Evolutionary conservation across 2,797 vertebrate genomes (phyloP).

Genomic region (Podarcis siculus): DNA sequence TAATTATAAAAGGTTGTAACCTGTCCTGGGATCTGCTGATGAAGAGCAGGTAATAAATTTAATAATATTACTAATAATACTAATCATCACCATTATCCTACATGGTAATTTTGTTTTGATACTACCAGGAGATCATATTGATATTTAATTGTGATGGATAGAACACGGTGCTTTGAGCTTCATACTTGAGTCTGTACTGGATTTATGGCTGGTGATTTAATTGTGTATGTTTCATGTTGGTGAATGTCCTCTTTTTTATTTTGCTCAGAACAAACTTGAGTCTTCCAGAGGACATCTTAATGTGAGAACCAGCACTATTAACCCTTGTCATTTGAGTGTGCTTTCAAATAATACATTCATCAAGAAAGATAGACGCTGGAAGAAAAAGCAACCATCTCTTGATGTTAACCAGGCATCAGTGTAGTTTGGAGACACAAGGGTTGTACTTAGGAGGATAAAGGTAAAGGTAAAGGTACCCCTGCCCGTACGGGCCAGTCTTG

Average conservation of each 20-base stretch:
- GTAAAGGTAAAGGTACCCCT: too few relatives aligned
- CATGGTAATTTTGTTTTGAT: too few relatives aligned
- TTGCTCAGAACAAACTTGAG: neutral
- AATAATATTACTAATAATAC: too few relatives aligned
- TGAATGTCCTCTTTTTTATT: neutral
- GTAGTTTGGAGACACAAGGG: neutral
- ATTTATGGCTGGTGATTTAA: neutral
- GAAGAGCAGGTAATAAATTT: too few relatives aligned
- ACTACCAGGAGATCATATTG: neutral
- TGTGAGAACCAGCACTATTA: neutral
- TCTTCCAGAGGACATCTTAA: neutral
- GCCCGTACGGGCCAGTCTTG: too few relatives aligned
- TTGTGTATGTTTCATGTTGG: neutral
- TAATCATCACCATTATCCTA: too few relatives aligned
- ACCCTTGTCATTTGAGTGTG: neutral
- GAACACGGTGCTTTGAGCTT: neutral
- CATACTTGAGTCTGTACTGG: neutral
- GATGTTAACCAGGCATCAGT: neutral
- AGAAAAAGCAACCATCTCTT: neutral
- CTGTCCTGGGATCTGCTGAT: too few relatives aligned
- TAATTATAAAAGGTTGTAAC: too few relatives aligned
- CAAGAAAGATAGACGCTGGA: neutral
- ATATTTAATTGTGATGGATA: neutral
- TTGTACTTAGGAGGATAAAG: neutral
- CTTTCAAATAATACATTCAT: neutral